Evolutionary conservation across 2,888 invertebrate genomes (phyloP).

Genomic region (Ochropacha duplaris): DNA sequence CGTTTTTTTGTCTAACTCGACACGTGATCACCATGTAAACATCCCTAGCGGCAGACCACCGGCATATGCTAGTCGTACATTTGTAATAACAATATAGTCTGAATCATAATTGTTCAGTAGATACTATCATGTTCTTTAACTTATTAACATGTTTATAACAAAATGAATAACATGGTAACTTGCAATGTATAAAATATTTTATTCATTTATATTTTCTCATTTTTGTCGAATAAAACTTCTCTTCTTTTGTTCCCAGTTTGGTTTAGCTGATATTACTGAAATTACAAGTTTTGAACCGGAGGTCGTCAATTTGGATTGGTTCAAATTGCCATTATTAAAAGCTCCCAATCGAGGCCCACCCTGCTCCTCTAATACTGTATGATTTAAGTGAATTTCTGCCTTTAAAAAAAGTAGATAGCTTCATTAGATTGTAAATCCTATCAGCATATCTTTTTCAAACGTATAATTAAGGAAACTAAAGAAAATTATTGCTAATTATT

Average conservation of each 20-base stretch:
- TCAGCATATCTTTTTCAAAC: background rate
- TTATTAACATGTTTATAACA: background rate
- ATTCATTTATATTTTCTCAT: background rate
- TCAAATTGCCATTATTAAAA: constrained; percentile 63
- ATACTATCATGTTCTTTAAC: too few relatives aligned
- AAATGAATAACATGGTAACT: too few relatives aligned
- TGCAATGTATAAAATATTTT: too few relatives aligned
- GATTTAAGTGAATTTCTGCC: constrained; percentile 18
- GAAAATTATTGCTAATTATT: background rate
- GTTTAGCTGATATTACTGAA: constrained; percentile 21
- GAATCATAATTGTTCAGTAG: constrained; percentile 16
- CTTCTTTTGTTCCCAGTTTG: background rate
- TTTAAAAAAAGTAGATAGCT: constrained; percentile 22
- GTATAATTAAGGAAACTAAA: background rate
- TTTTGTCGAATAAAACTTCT: background rate
- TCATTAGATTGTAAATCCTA: constrained; percentile 32
- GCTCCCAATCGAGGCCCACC: constrained; percentile 51
- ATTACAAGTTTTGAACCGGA: constrained; percentile 45
- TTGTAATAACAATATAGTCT: constrained; percentile 14
- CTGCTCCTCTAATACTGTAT: constrained; percentile 36
- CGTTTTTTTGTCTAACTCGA: constrained; percentile 45
- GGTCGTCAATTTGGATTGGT: constrained; percentile 48
- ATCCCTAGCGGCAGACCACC: constrained; percentile 38
- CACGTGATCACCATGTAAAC: constrained; percentile 54
- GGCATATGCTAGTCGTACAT: constrained; percentile 19